These are phyloP conservation scores for Capreolus pygargus DNA, from an alignment of 2,113 vertebrate genomes.

Conservation along the genomic window DNA sequence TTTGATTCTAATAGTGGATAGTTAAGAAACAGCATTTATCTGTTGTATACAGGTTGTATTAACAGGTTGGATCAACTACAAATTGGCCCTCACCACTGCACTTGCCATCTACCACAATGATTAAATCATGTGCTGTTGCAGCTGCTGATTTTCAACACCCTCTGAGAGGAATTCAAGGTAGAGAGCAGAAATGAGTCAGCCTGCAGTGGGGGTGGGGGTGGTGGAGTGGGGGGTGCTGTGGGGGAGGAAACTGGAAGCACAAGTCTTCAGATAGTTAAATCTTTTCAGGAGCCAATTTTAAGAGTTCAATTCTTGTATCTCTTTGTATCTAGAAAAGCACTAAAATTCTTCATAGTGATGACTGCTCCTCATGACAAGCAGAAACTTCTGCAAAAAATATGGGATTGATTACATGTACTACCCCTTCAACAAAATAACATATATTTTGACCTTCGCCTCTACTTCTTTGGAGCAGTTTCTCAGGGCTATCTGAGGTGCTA, in stretches of 20 bases:
- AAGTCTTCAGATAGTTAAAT: neutral
- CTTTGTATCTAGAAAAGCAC: neutral
- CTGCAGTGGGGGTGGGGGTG: neutral
- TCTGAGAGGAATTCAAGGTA: neutral
- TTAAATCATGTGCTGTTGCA: neutral
- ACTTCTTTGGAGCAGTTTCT: neutral
- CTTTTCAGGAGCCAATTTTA: neutral
- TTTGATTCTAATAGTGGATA: neutral
- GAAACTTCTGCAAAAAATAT: neutral
- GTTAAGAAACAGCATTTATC: neutral
- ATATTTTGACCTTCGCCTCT: neutral
- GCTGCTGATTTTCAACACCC: neutral
- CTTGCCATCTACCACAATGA: neutral
- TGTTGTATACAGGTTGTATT: neutral
- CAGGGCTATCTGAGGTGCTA: neutral
- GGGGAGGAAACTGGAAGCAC: neutral
- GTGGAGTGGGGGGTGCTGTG: neutral
- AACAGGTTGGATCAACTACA: neutral
- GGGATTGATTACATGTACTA: neutral
- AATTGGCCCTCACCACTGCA: neutral
- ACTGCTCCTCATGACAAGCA: neutral
- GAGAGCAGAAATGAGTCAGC: neutral
- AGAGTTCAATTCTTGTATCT: neutral
- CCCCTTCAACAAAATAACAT: neutral
- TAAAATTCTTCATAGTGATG: neutral